Percentiles rank a stretch among this genome's conserved stretches.
These are phyloP conservation scores for Rhabdomys pumilio DNA, from an alignment of 2,797 vertebrate species.

Conservation along the genomic window DNA sequence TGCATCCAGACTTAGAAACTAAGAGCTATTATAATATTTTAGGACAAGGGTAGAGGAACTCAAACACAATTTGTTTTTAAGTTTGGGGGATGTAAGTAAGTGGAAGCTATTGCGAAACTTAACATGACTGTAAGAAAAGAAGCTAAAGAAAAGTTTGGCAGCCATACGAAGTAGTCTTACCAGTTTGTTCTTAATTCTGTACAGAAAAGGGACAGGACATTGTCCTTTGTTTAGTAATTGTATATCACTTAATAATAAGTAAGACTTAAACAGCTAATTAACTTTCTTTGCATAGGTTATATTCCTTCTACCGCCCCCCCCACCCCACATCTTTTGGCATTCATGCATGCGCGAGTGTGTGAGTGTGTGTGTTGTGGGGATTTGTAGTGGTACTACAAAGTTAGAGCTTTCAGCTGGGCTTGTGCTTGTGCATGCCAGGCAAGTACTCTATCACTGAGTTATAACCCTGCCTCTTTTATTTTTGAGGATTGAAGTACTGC, in stretches of 20 bases:
- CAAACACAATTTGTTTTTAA: conserved; percentile 81
- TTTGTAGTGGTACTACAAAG: neutral
- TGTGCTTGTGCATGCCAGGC: neutral
- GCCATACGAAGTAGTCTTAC: conserved; percentile 80
- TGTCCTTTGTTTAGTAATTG: conserved; percentile 72
- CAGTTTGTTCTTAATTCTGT: conserved; percentile 82
- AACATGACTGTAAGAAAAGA: conserved; percentile 79
- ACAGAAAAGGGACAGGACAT: conserved; percentile 69
- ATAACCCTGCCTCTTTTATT: neutral
- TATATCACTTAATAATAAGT: conserved; percentile 66
- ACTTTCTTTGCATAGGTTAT: conserved; percentile 28
- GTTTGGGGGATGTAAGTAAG: conserved; percentile 80
- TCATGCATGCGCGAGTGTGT: neutral
- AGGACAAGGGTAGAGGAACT: conserved; percentile 73
- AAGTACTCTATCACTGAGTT: neutral
- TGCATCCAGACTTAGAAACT: conserved; percentile 62
- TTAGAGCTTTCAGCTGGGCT: neutral
- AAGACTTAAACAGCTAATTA: conserved; percentile 54
- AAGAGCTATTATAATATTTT: conserved; percentile 71
- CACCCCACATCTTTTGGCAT: neutral
- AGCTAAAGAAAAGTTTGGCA: conserved; percentile 82
- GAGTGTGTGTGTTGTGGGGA: neutral
- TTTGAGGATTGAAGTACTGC: conserved; percentile 56
- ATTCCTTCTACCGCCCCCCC: conserved; percentile 20
- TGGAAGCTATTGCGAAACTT: conserved; percentile 81